phyloP scores from a whole-genome alignment of 2,888 invertebrate genomes.

The Tridacna crocea region DNA sequence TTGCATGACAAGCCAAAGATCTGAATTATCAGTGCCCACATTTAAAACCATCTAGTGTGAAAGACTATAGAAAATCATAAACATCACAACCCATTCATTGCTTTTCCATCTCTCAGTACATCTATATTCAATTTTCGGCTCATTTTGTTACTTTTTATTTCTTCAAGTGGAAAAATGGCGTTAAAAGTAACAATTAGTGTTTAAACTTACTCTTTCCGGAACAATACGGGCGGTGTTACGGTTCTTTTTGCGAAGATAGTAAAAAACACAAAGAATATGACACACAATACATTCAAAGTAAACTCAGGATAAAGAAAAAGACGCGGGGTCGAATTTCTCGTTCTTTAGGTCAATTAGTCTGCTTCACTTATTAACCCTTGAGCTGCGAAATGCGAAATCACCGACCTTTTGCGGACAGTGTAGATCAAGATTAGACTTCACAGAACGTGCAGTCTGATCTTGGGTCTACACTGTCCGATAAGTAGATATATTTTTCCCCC shows the following conservation, averaged over 20 bases:
- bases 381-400: too few relatives aligned
- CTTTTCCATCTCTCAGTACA: conserved; percentile 36
- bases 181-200: conserved; percentile 8
- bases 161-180: conserved; percentile 24
- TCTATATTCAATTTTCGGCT: conserved; percentile 7
- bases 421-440: too few relatives aligned
- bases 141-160: conserved; percentile 22
- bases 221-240: conserved; percentile 14
- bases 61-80: conserved; percentile 23
- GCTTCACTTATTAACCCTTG: conserved; percentile 29
- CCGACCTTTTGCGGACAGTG: too few relatives aligned
- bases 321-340: conserved; percentile 13
- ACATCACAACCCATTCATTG: conserved; percentile 21
- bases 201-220: conserved; percentile 1
- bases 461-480: too few relatives aligned
- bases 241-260: not conserved
- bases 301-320: not conserved
- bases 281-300: not conserved
- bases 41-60: conserved; percentile 21
- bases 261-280: not conserved
- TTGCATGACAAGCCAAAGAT: conserved; percentile 25
- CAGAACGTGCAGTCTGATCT: too few relatives aligned
- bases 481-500: too few relatives aligned
- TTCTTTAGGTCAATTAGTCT: conserved; percentile 47
- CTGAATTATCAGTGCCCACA: conserved; percentile 19